These are phyloP conservation scores for Tipula helvola DNA, from an alignment of 2,888 invertebrate species.

Conservation along the genomic window DNA sequence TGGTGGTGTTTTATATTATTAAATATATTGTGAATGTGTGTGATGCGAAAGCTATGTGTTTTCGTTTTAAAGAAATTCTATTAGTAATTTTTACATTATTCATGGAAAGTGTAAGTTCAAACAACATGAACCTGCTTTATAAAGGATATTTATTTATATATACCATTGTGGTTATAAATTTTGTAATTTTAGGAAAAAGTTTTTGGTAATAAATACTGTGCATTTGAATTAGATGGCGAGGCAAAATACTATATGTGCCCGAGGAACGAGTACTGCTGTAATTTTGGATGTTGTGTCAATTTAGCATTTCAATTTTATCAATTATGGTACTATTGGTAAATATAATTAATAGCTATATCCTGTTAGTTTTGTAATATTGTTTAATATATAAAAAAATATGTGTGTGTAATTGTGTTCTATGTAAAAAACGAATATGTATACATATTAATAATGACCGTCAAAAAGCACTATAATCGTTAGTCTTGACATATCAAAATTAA, in stretches of 20 bases:
- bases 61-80: neutral
- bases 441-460: neutral
- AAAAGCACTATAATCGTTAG: neutral
- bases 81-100: neutral
- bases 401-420: neutral
- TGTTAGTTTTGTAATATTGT: conserved; percentile 1
- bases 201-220: conserved; percentile 30
- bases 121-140: neutral
- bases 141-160: neutral
- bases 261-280: conserved; percentile 41
- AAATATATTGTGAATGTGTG: neutral
- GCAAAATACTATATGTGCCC: conserved; percentile 38
- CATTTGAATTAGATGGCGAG: conserved; percentile 35
- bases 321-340: conserved; percentile 44
- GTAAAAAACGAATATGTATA: neutral
- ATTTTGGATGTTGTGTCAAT: conserved; percentile 40
- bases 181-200: conserved; percentile 17
- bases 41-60: neutral
- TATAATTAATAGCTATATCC: conserved; percentile 10
- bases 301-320: conserved; percentile 41
- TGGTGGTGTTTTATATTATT: neutral
- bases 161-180: neutral
- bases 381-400: neutral
- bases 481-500: neutral
- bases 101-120: conserved; percentile 6